A percentile compares a stretch with the other conserved stretches of the same genome.
These are phyloP conservation scores for Poecilia velifera DNA, from an alignment of 2,797 vertebrate species.

Conservation along the genomic window DNA sequence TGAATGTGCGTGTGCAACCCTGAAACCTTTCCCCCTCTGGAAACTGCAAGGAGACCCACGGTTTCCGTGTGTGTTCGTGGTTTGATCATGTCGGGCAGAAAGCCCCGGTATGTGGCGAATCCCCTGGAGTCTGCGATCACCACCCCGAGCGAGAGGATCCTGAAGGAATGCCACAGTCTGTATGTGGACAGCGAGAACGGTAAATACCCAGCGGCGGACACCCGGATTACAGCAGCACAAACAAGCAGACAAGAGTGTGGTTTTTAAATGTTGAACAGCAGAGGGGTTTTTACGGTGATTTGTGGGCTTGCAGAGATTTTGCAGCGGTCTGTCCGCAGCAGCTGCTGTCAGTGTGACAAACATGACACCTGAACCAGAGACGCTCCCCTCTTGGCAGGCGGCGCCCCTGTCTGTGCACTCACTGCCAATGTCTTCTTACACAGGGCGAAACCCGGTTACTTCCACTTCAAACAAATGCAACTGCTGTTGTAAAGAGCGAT, in stretches of 20 bases:
- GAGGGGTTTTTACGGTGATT: not conserved
- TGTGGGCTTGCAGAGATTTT: not conserved
- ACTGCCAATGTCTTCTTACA: not conserved
- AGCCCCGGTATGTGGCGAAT: conserved; percentile 81
- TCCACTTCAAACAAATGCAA: not conserved
- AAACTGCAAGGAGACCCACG: conserved; percentile 5
- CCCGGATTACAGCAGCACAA: not conserved
- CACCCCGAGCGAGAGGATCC: conserved; percentile 81
- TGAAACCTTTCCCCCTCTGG: conserved; percentile 68
- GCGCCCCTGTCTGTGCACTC: not conserved
- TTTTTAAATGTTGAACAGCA: conserved; percentile 6
- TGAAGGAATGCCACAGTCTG: conserved; percentile 82
- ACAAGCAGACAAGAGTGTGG: not conserved
- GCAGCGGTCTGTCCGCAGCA: conserved; percentile 39
- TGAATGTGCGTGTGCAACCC: conserved; percentile 69
- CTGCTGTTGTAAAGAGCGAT: not conserved
- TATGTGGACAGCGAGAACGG: conserved; percentile 84
- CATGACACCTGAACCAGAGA: conserved; percentile 33
- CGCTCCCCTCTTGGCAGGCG: conserved; percentile 8
- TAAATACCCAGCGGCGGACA: conserved; percentile 59
- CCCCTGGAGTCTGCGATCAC: conserved; percentile 80
- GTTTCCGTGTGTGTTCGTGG: not conserved
- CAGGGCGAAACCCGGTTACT: not conserved
- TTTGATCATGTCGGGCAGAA: conserved; percentile 79
- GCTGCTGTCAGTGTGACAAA: conserved; percentile 50